Percentiles rank a stretch among this genome's conserved stretches.
phyloP scores from a whole-genome alignment of 2,797 vertebrate species.

The Cryptoblepharus egeriae region DNA sequence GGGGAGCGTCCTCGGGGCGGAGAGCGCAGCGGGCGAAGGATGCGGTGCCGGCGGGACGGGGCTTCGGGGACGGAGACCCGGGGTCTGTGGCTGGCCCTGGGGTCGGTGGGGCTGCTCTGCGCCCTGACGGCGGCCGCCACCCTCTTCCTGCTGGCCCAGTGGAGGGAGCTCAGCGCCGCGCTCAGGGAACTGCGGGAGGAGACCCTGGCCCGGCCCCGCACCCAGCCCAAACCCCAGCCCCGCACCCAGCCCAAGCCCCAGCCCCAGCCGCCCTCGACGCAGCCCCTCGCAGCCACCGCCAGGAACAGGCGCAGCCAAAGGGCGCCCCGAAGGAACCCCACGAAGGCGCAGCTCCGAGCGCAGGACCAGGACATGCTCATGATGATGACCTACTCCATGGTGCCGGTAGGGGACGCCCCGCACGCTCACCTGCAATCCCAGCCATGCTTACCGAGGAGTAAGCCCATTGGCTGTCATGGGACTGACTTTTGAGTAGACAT shows the following conservation, averaged over 20 bases:
- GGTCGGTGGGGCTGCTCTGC: slow-evolving; percentile 80
- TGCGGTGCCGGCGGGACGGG: slow-evolving; percentile 30
- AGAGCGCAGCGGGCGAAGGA: no score
- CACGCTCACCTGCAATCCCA: no score
- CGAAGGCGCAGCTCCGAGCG: slow-evolving; percentile 75
- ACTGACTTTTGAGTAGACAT: no score
- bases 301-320: slow-evolving; percentile 84
- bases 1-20: no score
- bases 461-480: no score
- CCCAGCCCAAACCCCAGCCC: no score
- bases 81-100: slow-evolving; percentile 79
- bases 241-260: slow-evolving; percentile 36
- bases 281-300: slow-evolving; percentile 57
- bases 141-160: slow-evolving; percentile 86
- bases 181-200: slow-evolving; percentile 74
- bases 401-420: slow-evolving; percentile 87
- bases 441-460: no score
- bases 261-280: slow-evolving; percentile 53
- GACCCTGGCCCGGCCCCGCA: slow-evolving; percentile 56
- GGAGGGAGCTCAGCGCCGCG: slow-evolving; percentile 79
- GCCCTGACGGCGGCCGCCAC: slow-evolving; percentile 86
- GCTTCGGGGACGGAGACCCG: no score
- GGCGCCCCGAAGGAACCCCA: slow-evolving; percentile 59
- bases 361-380: slow-evolving; percentile 87
- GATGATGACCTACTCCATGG: slow-evolving; percentile 97